Conservation (phyloP, 2,888 invertebrate genomes). For the Idaea straminata region DNA sequence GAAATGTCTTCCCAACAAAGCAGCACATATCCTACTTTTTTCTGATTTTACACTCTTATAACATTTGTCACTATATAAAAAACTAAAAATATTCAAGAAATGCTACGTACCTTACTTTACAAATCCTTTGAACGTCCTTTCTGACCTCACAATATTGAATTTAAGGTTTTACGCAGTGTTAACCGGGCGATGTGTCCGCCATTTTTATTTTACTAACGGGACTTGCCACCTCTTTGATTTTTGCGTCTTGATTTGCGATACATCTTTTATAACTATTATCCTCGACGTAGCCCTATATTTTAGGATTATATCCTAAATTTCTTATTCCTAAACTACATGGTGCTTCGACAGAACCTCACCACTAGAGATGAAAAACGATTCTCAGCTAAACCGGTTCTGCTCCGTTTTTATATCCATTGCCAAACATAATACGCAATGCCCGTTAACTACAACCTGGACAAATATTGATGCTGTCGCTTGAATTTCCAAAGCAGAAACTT, state of each 20-base stretch:
- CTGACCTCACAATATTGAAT: constrained; percentile 34
- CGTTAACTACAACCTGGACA: constrained; percentile 20
- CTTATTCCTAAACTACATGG: constrained; percentile 18
- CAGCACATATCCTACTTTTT: constrained; percentile 24
- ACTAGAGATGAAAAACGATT: constrained; percentile 52
- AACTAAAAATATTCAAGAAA: constrained; percentile 26
- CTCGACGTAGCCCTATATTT: constrained; percentile 41
- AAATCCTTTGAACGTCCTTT: constrained; percentile 41
- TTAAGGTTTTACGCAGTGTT: constrained; percentile 44
- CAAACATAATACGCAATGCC: constrained; percentile 18
- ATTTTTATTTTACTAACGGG: constrained; percentile 48
- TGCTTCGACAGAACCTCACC: constrained; percentile 42
- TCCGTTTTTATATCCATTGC: constrained; percentile 44
- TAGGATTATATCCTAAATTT: constrained; percentile 20
- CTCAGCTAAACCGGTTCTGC: constrained; percentile 29
- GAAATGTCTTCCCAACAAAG: constrained; percentile 21
- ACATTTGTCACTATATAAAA: constrained; percentile 16
- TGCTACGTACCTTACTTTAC: constrained; percentile 52
- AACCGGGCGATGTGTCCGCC: constrained; percentile 68
- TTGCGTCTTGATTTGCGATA: constrained; percentile 35
- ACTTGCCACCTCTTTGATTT: constrained; percentile 43
- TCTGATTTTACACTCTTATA: constrained; percentile 8
- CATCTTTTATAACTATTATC: constrained; percentile 40
- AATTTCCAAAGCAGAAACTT: neutral
- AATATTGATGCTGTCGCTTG: constrained; percentile 8